phyloP scores from a whole-genome alignment of 2,888 invertebrate species.

The Hermaeophaga mercurialis region DNA sequence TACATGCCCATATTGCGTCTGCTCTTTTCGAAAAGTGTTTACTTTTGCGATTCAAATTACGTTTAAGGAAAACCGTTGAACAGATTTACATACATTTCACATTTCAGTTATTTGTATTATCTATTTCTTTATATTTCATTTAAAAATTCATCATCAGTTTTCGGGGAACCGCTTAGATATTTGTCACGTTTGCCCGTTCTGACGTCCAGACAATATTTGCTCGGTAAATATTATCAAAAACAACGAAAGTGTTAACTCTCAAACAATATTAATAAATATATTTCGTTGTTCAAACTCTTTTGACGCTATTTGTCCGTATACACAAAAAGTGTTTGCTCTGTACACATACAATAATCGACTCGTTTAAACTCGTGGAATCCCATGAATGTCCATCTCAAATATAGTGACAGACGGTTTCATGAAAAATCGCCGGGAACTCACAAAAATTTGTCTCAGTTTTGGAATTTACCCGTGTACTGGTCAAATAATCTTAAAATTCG shows the following conservation, averaged over 20 bases:
- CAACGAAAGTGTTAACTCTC: constrained; percentile 49
- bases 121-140: too few relatives aligned
- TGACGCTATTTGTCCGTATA: constrained; percentile 45
- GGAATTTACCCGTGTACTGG: background rate
- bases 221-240: constrained; percentile 34
- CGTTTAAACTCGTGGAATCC: constrained; percentile 37
- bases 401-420: constrained; percentile 31
- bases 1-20: too few relatives aligned
- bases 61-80: too few relatives aligned
- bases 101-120: too few relatives aligned
- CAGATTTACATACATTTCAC: too few relatives aligned
- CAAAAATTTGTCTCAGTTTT: constrained; percentile 18
- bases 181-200: constrained; percentile 24
- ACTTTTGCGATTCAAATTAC: too few relatives aligned
- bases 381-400: constrained; percentile 42
- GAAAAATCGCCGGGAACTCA: constrained; percentile 16
- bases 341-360: constrained; percentile 39
- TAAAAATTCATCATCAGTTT: constrained; percentile 30
- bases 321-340: constrained; percentile 39
- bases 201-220: constrained; percentile 31
- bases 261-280: constrained; percentile 47
- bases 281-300: constrained; percentile 47
- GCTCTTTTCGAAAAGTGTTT: too few relatives aligned
- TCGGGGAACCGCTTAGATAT: constrained; percentile 15
- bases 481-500: too few relatives aligned